Conservation (phyloP, 2,113 vertebrate genomes). For the Rhabdomys dilectus region DNA sequence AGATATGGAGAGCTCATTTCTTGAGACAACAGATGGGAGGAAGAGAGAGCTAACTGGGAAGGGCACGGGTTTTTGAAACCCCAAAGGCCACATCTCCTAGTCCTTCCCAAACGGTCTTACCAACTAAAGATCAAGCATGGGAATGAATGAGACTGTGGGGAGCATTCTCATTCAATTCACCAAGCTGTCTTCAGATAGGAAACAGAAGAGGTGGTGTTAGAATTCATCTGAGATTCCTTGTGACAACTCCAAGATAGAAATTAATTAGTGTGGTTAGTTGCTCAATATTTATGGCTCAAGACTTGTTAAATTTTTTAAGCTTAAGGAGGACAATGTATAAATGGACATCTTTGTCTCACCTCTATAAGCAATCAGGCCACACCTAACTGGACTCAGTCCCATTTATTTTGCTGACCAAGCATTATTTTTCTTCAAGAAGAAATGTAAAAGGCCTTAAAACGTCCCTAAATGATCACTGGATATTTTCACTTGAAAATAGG, state of each 20-base stretch:
- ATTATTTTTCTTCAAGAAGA: conserved; percentile 50
- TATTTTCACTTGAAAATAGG: neutral
- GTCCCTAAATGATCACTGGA: neutral
- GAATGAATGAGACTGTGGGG: neutral
- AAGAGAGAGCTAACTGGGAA: neutral
- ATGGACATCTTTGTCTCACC: neutral
- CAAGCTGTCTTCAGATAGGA: neutral
- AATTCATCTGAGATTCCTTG: neutral
- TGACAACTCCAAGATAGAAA: neutral
- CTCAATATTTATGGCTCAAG: neutral
- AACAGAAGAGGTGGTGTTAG: neutral
- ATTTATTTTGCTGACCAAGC: conserved; percentile 34
- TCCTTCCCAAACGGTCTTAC: neutral
- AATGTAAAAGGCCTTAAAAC: conserved; percentile 4
- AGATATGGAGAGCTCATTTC: neutral
- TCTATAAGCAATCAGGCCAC: neutral
- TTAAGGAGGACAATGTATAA: neutral
- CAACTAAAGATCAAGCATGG: neutral
- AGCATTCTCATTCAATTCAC: neutral
- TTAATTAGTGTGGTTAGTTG: neutral
- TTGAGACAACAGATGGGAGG: neutral
- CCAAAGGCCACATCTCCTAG: neutral
- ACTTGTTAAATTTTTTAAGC: conserved; percentile 12
- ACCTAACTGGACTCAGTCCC: neutral
- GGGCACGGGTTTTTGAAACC: neutral